Evolutionary conservation across 2,888 invertebrate genomes (phyloP), one percentile per base, ranked within the genome.

Genomic region (Synergus umbraculus): DNA sequence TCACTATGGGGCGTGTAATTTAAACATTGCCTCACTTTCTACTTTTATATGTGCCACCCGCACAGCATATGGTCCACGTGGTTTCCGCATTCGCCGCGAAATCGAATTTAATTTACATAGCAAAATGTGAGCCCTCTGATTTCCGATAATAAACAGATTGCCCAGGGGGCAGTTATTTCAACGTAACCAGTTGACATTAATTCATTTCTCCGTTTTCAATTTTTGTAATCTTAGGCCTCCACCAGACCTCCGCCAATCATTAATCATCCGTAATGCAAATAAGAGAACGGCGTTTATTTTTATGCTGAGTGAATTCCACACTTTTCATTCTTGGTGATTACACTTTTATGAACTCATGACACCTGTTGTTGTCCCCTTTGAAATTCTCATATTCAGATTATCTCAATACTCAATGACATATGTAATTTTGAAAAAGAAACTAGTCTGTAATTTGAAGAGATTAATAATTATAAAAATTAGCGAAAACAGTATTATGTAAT

Each of bases 1-100:
- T 88, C 85, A 82, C 84, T 82, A 79, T 83, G 85, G 84, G 84
- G 86, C 89, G 88, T 88, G 88, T 89, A 89, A 89, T 89, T 89
- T 89, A 89, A 89, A 89, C 90, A 89, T 89, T 89, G 88, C 86
- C 85, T 89, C 86, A 87, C 86, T 88, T 88, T 73, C 73, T 73
- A 73, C 83, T 79, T 82, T 83, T 84, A 58, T 81, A 80, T 77
- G 76, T 81, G 77, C 86, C 86, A 85, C 87, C 85, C 87, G 86
- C 86, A 78, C 80, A 81, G 77, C 60, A 44, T 80, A 81, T 76
- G 73, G 67, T 65, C 67, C 76, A 69, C 65, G 78, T 77, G 66
- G 77, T 76, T 79, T 78, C 67, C 63, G 54, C 73, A 78, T 49
- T 73, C 73, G 9, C 73, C 41, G 54, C 73, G 49, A 58, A 73